Conservation (phyloP, 2,797 vertebrate genomes). For the Margarornis squamiger region DNA sequence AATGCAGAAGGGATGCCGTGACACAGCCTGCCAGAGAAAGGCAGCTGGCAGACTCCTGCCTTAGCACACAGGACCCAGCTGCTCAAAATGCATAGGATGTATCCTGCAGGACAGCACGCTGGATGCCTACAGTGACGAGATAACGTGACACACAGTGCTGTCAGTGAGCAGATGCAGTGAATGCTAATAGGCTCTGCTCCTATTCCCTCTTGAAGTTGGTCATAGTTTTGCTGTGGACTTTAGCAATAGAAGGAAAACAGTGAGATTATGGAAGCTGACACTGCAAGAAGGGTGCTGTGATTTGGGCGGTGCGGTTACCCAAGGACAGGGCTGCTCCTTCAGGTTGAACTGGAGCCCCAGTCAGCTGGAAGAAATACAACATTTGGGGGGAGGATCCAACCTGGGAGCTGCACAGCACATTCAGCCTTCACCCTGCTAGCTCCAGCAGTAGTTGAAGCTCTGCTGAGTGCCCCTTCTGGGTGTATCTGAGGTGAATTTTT, state of each 20-base stretch:
- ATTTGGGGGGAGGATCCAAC: neutral
- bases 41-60: neutral
- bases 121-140: neutral
- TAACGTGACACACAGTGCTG: neutral
- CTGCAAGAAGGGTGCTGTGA: neutral
- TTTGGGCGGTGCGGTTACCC: fast-evolving
- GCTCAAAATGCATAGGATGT: neutral
- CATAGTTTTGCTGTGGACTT: neutral
- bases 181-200: neutral
- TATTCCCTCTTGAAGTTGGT: neutral
- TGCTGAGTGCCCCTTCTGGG: neutral
- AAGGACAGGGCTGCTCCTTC: neutral
- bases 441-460: neutral
- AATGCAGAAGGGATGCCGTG: neutral
- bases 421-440: neutral
- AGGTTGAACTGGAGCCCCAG: neutral
- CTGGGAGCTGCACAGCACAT: neutral
- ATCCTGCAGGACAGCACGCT: neutral
- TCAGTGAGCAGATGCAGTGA: neutral
- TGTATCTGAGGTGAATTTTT: neutral
- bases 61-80: neutral
- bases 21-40: neutral
- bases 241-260: neutral
- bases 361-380: neutral
- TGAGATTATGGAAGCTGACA: neutral